Percentiles rank a stretch among this genome's conserved stretches.
Evolutionary conservation across 2,113 vertebrate genomes (phyloP).

Genomic region (Stigmatopora nigra): DNA sequence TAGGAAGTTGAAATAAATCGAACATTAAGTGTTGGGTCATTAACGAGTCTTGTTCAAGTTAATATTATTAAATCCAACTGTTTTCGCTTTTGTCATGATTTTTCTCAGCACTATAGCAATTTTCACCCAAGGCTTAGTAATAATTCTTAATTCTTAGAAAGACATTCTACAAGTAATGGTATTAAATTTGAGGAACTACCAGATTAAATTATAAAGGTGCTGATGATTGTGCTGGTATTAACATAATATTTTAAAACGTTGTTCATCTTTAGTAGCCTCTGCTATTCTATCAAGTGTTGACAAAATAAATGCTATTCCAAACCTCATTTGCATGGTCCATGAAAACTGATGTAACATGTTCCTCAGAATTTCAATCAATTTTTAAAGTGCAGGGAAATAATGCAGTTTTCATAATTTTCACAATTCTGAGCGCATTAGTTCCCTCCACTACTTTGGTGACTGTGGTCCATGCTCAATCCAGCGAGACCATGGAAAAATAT

Average conservation of each 20-base stretch:
- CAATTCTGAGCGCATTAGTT: conserved; percentile 68
- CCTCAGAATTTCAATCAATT: conserved; percentile 32
- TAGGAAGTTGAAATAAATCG: conserved; percentile 47
- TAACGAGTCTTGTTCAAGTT: conserved; percentile 26
- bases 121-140: too few species aligned
- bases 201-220: background rate
- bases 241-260: background rate
- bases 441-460: conserved; percentile 63
- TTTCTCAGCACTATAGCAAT: too few species aligned
- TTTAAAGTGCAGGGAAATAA: conserved; percentile 61
- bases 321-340: conserved; percentile 35
- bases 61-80: conserved; percentile 2
- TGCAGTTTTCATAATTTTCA: conserved; percentile 57
- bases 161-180: background rate
- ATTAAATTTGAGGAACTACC: background rate
- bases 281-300: conserved; percentile 14
- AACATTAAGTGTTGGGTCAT: conserved; percentile 28
- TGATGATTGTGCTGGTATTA: background rate
- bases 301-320: background rate
- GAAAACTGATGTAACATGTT: conserved; percentile 31
- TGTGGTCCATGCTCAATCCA: conserved; percentile 68
- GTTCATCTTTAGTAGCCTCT: conserved; percentile 7
- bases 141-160: too few species aligned
- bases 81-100: too few species aligned
- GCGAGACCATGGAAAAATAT: conserved; percentile 73